Base-by-base conservation (phyloP, 2,797 vertebrate species). In the Manis crassicaudata region DNA sequence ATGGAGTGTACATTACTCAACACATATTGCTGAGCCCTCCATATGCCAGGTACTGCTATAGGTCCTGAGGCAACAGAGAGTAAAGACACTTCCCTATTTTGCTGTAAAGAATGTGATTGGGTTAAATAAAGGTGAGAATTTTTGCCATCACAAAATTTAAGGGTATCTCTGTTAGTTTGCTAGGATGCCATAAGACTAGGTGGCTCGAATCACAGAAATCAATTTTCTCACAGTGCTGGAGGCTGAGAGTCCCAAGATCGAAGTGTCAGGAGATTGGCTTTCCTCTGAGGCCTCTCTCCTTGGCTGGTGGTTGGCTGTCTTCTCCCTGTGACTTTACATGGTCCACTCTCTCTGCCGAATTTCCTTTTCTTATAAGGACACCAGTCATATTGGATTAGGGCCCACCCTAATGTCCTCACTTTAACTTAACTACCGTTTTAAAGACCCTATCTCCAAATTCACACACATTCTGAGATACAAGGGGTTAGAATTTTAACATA, bases 341-440 rank as follows among this genome's bases (percentile, higher is more conserved):
- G 27, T 20, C 70, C 65, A 68, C 35, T 56, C 10, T 88, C 54
- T 37, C 7, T 37, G 27, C 82, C 52, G 20, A 52, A 75, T 84
- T 94, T 87, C 25, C n/a, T 92, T 37, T 58, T 80, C 56, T 68
- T 52, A 35, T 65, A 52, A 58, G 20, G 65, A 68, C 35, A 88
- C 11, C 40, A 32, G 16, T 70, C 32, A 76, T 46, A 43, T 12
- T 58, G 20, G 11, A 35, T 89, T 54, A 82, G n/a, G 14, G 17
- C 12, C 46, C 32, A 84, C 18, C 29, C 32, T 81, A 65, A 60
- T 37, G 25, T 68, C 43, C 25, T 84, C 17, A 20, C 14, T 25
- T 46, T 88, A 73, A 68, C 32, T 43, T 96, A 81, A 80, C 60
- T 89, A 84, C 5, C 23, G 18, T 84, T 79, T 56, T 72, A 91